These are phyloP conservation scores for Bombus sibiricus DNA, from an alignment of 1,140 invertebrate species.

Conservation along the genomic window DNA sequence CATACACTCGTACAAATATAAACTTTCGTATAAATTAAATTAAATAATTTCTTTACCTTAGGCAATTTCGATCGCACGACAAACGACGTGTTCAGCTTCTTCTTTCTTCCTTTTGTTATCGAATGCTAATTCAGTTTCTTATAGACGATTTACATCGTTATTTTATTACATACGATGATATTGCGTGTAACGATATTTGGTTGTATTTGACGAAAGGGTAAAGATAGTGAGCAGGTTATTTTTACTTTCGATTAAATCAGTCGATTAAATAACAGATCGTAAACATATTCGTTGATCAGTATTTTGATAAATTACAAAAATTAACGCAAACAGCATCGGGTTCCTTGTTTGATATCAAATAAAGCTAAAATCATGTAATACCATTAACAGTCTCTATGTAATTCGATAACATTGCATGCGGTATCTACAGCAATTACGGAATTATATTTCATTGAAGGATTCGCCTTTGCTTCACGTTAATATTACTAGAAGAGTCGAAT, in stretches of 20 bases:
- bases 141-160: background rate
- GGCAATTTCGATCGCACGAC: background rate
- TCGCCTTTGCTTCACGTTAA: background rate
- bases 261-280: background rate
- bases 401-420: background rate
- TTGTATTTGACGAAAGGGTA: background rate
- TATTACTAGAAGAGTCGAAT: background rate
- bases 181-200: background rate
- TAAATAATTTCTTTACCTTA: conserved; percentile 38
- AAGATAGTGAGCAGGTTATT: conserved; percentile 11
- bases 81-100: background rate
- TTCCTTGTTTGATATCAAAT: background rate
- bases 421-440: background rate
- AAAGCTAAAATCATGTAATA: background rate
- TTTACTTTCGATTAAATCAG: background rate
- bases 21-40: conserved; percentile 59
- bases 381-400: background rate
- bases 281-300: too few relatives aligned
- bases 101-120: background rate
- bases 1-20: background rate
- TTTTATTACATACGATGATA: background rate
- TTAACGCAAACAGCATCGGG: background rate
- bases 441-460: background rate
- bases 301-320: background rate
- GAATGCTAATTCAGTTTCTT: background rate